These are phyloP conservation scores for Morinoia aosen DNA, from an alignment of 2,888 invertebrate genomes.

Conservation along the genomic window DNA sequence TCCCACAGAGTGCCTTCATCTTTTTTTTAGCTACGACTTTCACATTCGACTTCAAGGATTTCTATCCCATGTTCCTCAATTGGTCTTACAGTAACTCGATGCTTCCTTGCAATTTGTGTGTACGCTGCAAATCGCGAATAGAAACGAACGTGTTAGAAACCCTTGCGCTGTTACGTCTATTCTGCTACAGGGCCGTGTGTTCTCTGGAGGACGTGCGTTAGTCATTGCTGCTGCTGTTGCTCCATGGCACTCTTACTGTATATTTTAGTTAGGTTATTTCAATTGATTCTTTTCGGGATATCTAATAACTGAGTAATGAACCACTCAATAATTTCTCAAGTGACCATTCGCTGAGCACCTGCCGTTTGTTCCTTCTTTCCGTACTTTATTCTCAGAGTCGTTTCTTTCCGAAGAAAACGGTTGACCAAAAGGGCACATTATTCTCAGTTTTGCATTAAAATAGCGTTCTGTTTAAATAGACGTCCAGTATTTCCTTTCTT, in stretches of 20 bases:
- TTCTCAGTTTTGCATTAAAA: background rate
- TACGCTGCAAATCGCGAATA: background rate
- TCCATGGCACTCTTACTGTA: background rate
- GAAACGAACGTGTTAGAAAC: too few relatives aligned
- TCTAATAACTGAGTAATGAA: background rate
- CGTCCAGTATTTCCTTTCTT: background rate
- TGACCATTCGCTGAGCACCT: background rate
- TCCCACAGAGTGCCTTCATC: too few relatives aligned
- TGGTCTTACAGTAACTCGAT: background rate
- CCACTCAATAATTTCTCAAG: background rate
- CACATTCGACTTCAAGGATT: too few relatives aligned
- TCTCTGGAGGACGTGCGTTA: background rate
- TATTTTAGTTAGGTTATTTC: background rate
- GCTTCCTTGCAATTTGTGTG: background rate
- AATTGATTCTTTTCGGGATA: background rate
- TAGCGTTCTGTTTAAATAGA: background rate
- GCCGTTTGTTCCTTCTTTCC: background rate
- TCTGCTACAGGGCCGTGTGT: background rate
- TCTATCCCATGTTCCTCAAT: background rate
- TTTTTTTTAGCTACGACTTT: too few relatives aligned
- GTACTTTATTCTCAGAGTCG: background rate
- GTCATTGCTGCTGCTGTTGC: background rate
- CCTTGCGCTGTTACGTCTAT: background rate
- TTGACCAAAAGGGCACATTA: background rate
- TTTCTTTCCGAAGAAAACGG: background rate